Evolutionary conservation across 1,140 invertebrate species (phyloP), one percentile per base, ranked within the genome.

Genomic region (Brachionus rubens): DNA sequence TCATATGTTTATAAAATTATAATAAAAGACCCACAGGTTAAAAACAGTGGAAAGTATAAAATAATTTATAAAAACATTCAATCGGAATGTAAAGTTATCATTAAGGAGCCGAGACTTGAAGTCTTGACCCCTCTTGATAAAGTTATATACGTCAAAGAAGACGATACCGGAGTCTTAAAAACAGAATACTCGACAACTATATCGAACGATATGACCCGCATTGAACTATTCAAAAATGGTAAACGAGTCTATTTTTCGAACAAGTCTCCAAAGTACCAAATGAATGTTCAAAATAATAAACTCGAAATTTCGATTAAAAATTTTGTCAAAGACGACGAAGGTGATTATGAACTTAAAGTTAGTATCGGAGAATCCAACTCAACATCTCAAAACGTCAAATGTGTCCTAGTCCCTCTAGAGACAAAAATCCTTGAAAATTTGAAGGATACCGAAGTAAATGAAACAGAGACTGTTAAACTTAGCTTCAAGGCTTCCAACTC

Each of bases 211-310:
- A 4, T 26, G 7, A 19, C 50, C n/a, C 19, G 46, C 14, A 36
- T 72, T 10, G 48, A 54, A 56, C 56, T 16, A 7, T 43, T 21
- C n/a, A 54, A 56, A 40, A 59, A 75, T 40, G 24, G n/a, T 14
- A 54, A 41, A 41, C 48, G 72, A 14, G 19, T 75, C 1, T 75
- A 47, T 56, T 75, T 75, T 26, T 54, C 72, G 12, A 41, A 54
- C 16, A 54, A 56, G 41, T 75, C 72, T 10, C 50, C 48, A 10
- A 75, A 54, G 50, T 72, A 72, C 19, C 46, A 72, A 26, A 16
- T 50, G 50, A 50, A 5, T 14, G 9, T 72, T 5, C 21, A 30
- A 10, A 19, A 26, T n/a, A 19, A 46, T 19, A 1, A 12, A 19
- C 5, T 56, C 5, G 28, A 56, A 2, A 16, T 75, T 56, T 26